Evolutionary conservation across 2,888 invertebrate genomes (phyloP).

Genomic region (Caenorhabditis panamensis): DNA sequence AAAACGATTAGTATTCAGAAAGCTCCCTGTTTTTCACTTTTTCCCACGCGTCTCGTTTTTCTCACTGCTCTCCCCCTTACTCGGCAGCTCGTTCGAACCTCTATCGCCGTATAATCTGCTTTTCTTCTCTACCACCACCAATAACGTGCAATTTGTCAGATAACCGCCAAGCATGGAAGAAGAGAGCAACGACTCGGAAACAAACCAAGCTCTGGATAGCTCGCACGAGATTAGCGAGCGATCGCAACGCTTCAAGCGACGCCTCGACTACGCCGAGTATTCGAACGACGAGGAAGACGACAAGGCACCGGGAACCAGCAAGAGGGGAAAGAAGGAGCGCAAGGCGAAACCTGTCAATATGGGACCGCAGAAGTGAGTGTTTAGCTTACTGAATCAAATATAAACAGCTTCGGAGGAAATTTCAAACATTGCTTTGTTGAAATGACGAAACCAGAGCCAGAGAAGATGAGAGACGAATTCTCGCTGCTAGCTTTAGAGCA

Average conservation of each 20-base stretch:
- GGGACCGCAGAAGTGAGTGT: not conserved
- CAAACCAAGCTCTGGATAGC: not conserved
- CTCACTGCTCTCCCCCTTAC: no score
- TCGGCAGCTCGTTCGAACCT: not conserved
- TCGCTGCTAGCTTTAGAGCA: no score
- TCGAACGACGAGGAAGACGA: slow-evolving; percentile 9
- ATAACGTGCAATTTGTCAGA: not conserved
- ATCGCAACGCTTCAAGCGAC: not conserved
- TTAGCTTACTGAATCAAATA: not conserved
- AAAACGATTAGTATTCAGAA: no score
- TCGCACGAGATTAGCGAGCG: not conserved
- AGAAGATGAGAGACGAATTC: no score
- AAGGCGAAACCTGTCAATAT: not conserved
- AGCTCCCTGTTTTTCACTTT: no score
- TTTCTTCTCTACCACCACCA: not conserved
- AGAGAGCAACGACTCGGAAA: not conserved
- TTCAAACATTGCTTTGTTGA: no score
- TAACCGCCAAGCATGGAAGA: not conserved
- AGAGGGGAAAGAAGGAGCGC: not conserved
- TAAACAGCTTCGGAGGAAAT: no score
- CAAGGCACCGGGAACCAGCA: not conserved
- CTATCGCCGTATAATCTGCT: slow-evolving; percentile 3
- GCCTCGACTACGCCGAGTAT: not conserved
- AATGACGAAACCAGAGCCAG: no score
- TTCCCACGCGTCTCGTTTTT: no score